Evolutionary conservation across 30 jellyfish, hydroid and myxozoan species (phyloP).

Genomic region (Pelagia noctiluca): DNA sequence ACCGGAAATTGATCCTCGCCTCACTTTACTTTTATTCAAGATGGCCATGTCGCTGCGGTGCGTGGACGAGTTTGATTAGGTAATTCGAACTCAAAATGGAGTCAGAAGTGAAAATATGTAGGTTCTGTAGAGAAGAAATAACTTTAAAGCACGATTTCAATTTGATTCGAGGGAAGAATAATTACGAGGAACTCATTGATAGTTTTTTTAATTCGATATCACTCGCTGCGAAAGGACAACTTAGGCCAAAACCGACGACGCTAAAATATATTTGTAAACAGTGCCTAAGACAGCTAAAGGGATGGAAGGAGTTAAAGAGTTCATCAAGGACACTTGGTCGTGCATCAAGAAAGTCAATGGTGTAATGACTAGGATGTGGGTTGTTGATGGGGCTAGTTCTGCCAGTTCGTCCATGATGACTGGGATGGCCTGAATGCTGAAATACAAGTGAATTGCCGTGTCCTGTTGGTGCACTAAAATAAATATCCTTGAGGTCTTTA

Average conservation of each 20-base stretch:
- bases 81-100: neutral
- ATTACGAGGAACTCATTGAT: constrained; percentile 1
- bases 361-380: no score
- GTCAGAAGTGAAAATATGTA: neutral
- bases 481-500: no score
- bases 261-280: neutral
- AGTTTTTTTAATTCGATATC: neutral
- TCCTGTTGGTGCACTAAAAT: no score
- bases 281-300: constrained; percentile 3
- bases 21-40: no score
- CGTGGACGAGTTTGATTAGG: constrained; percentile 2
- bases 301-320: constrained; percentile 1
- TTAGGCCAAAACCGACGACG: constrained; percentile 6
- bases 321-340: no score
- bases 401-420: no score
- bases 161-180: constrained; percentile 3
- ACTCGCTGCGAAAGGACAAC: constrained; percentile 1
- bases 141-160: no score
- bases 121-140: neutral
- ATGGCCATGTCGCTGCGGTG: neutral
- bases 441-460: no score
- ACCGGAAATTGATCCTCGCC: neutral
- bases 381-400: no score
- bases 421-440: no score
- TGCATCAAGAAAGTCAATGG: no score